Conservation (phyloP, 1,140 invertebrate genomes). For the Lamellibrachia luymesi region DNA sequence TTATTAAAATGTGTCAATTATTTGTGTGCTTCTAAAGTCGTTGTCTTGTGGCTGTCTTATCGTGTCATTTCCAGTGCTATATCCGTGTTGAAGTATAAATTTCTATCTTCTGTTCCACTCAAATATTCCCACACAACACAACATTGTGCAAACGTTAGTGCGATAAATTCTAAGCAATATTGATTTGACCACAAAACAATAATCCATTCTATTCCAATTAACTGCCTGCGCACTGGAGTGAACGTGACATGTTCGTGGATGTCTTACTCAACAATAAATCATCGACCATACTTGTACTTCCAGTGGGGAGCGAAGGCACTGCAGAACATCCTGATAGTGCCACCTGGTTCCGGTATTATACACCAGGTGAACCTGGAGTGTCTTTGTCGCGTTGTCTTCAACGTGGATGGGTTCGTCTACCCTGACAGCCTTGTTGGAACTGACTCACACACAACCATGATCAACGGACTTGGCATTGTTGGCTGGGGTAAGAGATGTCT, state of each 20-base stretch:
- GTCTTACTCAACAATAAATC: background rate
- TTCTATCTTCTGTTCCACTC: too few species aligned
- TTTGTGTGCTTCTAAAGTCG: too few species aligned
- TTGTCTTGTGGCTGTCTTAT: too few species aligned
- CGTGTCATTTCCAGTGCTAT: too few species aligned
- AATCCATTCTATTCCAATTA: background rate
- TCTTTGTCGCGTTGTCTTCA: conserved; percentile 91
- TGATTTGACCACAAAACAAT: background rate
- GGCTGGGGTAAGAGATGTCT: conserved; percentile 63
- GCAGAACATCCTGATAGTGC: conserved; percentile 94
- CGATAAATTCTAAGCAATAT: background rate
- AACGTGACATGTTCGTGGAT: background rate
- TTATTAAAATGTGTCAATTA: too few species aligned
- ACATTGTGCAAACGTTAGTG: background rate
- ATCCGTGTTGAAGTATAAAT: too few species aligned
- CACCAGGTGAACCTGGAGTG: conserved; percentile 98
- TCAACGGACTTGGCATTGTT: conserved; percentile 80
- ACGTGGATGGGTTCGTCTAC: conserved; percentile 69
- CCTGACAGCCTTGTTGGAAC: conserved; percentile 98
- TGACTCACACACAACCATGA: conserved; percentile 99
- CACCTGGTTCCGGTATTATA: conserved; percentile 95
- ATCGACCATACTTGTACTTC: conserved; percentile 17
- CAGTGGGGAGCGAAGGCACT: conserved; percentile 95
- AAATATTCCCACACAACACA: background rate
- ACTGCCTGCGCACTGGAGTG: background rate